These are phyloP conservation scores for Pseudochirops cupreus DNA, from an alignment of 2,797 vertebrate genomes.

Conservation along the genomic window DNA sequence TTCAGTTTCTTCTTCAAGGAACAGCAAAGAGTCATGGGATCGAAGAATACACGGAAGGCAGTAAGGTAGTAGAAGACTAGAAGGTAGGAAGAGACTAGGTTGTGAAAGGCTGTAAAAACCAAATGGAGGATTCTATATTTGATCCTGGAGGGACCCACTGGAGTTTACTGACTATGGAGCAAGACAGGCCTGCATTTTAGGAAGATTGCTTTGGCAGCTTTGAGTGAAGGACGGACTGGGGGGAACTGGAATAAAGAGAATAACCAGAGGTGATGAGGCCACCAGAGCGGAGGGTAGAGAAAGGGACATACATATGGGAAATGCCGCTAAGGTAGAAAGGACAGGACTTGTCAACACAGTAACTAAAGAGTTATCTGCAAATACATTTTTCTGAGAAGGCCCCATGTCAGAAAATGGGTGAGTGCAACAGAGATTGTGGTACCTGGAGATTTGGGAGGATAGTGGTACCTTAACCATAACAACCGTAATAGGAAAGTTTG, in stretches of 20 bases:
- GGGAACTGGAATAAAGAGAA: neutral
- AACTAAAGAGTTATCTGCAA: too few relatives aligned
- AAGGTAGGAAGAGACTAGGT: neutral
- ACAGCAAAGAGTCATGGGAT: neutral
- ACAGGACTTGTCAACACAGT: neutral
- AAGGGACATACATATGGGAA: neutral
- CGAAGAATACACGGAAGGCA: neutral
- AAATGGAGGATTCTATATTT: neutral
- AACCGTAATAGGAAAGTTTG: neutral
- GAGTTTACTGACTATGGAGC: neutral
- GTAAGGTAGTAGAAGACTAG: neutral
- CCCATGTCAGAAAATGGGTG: neutral
- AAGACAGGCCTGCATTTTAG: neutral
- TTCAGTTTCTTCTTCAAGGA: neutral
- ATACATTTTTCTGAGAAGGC: too few relatives aligned
- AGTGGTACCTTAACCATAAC: neutral
- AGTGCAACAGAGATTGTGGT: neutral
- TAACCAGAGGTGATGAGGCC: neutral
- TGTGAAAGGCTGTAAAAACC: neutral
- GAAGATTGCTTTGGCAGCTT: neutral
- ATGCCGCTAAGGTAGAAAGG: neutral
- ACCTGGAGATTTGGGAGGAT: neutral
- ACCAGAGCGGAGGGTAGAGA: neutral
- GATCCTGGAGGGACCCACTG: neutral
- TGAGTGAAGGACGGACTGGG: neutral